These are phyloP conservation scores for Enteromius anoplus DNA, from an alignment of 2,797 vertebrate genomes.

Conservation along the genomic window DNA sequence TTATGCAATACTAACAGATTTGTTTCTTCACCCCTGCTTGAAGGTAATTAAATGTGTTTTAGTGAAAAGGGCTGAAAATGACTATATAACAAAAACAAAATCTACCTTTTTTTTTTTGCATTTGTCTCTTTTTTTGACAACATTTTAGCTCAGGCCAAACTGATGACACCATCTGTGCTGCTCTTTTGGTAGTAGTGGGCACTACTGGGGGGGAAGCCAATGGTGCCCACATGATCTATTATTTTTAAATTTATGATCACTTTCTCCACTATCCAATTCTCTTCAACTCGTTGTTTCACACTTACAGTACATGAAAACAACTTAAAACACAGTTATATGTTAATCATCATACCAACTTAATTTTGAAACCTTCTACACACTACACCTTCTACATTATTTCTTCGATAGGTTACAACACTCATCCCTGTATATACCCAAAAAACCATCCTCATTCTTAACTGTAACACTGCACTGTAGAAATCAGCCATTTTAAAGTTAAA, in stretches of 20 bases:
- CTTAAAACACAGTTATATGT: not conserved
- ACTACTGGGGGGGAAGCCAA: not conserved
- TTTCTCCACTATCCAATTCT: not conserved
- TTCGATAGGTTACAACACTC: not conserved
- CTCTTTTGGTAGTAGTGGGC: not conserved
- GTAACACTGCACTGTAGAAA: not conserved
- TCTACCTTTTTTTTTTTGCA: too few relatives aligned
- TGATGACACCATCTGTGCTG: not conserved
- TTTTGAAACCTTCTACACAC: not conserved
- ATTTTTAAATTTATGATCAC: not conserved
- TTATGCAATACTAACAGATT: slow-evolving; percentile 57
- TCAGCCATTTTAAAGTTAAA: not conserved
- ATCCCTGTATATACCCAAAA: not conserved
- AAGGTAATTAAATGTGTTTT: not conserved
- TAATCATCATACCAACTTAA: not conserved
- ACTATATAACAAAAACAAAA: not conserved
- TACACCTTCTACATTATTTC: not conserved
- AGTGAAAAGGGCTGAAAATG: not conserved
- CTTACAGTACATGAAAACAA: not conserved
- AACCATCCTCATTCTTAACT: not conserved
- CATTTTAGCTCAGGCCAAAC: not conserved
- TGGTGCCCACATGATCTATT: not conserved
- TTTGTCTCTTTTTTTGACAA: too few relatives aligned
- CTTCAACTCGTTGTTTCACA: not conserved
- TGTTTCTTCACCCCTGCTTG: not conserved